Evolutionary conservation across 2,113 vertebrate genomes (phyloP), one percentile per base, ranked within the genome.

Genomic region (Collichthys lucidus): DNA sequence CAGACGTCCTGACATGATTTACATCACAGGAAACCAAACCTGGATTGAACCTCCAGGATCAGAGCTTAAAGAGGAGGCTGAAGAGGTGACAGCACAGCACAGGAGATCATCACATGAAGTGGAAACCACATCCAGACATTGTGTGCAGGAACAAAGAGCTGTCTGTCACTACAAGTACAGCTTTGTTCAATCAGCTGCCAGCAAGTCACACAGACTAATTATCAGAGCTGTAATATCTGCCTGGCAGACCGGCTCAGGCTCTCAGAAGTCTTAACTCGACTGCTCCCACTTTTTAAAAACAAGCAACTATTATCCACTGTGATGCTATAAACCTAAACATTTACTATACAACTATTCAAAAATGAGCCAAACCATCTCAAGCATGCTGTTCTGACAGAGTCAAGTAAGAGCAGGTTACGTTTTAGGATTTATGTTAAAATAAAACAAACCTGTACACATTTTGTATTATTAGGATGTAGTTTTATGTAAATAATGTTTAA

Each of bases 181-280:
- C 68, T 73, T 40, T 79, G 67, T 84, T 77, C 52, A 50, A 76
- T 86, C 63, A 73, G 61, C 53, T 72, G 82, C 80, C 83, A 77
- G 81, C 67, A 90, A 87, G 86, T 83, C 70, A 24, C 62, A 68
- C 20, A 59, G 63, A 87, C 79, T 80, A 55, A 86, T 86, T 78
- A 88, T 82, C 71, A 80, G 29, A 24, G 62, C 61, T 65, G 26
- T 77, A 79, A 83, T 46, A 74, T 68, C 7, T 70, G 31, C 22
- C 42, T n/a, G 62, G 69, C 60, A 80, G 24, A 53, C 55, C 44
- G 74, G 20, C 56, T 29, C 70, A 84, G 55, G 17, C 64, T 60
- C 57, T 77, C n/a, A 46, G 35, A 46, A 3, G 47, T 62, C 9
- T 75, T 10, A 62, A 65, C 24, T 53, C 61, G 77, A 5, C n/a